Base-by-base conservation (phyloP, 1,140 invertebrate species). In the Trichoplusia ni region DNA sequence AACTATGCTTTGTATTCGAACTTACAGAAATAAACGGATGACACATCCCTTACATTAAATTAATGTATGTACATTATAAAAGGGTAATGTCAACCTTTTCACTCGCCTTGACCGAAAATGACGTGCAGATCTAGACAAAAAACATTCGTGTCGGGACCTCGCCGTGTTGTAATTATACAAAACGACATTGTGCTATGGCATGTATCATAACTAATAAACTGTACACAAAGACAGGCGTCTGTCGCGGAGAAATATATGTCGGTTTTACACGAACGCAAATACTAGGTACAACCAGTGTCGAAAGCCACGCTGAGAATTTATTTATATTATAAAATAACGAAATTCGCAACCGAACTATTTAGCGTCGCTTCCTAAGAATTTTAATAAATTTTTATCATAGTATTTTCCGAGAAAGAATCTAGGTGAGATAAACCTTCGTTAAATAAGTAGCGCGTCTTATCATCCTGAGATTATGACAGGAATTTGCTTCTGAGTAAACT, bases 51-150 rank as follows among this genome's bases (percentile, higher is more conserved):
- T 44, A 23, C 23, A 44, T 44, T 11, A 44, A 23, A 44, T 51
- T 35, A 11, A 19, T 33, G 47, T 51, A 33, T 11, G 44, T 47
- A 54, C 35, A 23, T 31, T 37, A 38, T 25, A 23, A 38, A 38
- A 54, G 21, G 33, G 51, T 54, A 21, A 25, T 14, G 21, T 14
- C 53, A 14, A 58, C 35, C 37, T 58, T 42, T 42, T 42, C 37
- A 40, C 23, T 58, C 21, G 37, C 35, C 53, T 58, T 42, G 35
- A 42, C 53, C 37, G 53, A 40, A 58, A 58, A 29, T 58, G 23
- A 58, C 53, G 13, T 29, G 23, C 53, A 27, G 37, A 38, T 35
- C 16, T 58, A 40, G 37, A 58, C 23, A 58, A 58, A 58, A 58
- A 58, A 25, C 37, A 51, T 42, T 58, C 37, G 37, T 58, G 37